Percentiles rank a stretch among this genome's conserved stretches.
These are phyloP conservation scores for Porites rus DNA, from an alignment of 92 coral and sea anemone species.

Conservation along the genomic window DNA sequence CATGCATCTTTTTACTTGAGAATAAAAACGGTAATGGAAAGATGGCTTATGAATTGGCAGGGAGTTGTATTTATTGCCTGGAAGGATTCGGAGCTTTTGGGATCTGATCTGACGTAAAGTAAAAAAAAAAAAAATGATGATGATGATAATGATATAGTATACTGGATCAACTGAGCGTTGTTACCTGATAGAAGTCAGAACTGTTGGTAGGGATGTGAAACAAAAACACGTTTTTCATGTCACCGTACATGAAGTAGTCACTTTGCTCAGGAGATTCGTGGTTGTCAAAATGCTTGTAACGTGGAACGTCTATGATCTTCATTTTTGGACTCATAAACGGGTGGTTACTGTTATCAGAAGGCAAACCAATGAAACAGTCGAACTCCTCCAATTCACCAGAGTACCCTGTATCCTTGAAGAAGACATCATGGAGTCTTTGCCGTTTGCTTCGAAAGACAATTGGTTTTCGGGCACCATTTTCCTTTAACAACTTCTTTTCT, in stretches of 20 bases:
- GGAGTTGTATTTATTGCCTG: too few species aligned
- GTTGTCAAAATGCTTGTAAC: constrained; percentile 68
- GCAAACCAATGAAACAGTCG: constrained; percentile 72
- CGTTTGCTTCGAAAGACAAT: constrained; percentile 48
- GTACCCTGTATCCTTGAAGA: constrained; percentile 32
- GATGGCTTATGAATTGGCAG: too few species aligned
- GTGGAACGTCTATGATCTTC: constrained; percentile 66
- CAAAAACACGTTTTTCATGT: constrained; percentile 65
- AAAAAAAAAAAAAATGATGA: too few species aligned
- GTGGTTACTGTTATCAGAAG: constrained; percentile 40
- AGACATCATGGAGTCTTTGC: constrained; percentile 27
- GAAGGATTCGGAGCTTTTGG: too few species aligned
- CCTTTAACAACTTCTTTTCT: constrained; percentile 10
- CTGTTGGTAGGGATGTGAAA: constrained; percentile 78
- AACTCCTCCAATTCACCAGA: constrained; percentile 33
- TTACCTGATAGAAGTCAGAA: constrained; percentile 91
- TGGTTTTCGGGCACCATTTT: not conserved
- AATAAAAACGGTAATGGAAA: too few species aligned
- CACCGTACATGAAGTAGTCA: constrained; percentile 74
- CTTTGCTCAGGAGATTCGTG: constrained; percentile 41
- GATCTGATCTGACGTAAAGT: too few species aligned
- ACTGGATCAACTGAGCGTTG: not conserved
- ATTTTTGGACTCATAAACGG: constrained; percentile 47
- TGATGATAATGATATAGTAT: too few species aligned
- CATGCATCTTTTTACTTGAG: too few species aligned